Evolutionary conservation across 2,113 vertebrate species (phyloP).

Genomic region (Eclectus roratus): DNA sequence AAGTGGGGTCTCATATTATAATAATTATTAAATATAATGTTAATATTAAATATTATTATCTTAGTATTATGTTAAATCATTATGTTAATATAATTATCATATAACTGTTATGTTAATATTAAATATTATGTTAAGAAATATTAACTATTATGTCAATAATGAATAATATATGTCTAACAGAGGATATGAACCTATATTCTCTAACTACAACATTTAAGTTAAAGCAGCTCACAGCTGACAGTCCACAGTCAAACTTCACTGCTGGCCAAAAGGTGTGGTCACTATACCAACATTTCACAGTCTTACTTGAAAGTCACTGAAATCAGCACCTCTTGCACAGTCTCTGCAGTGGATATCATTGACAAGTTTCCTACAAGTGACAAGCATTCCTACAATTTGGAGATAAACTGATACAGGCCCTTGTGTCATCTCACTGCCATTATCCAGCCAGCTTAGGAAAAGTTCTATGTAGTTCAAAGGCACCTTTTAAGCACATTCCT

Average conservation of each 20-base stretch:
- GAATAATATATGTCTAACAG: neutral
- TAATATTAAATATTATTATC: neutral
- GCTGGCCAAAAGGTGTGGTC: neutral
- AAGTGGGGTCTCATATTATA: neutral
- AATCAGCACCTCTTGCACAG: neutral
- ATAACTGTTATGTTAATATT: neutral
- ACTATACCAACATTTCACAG: neutral
- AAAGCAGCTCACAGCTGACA: neutral
- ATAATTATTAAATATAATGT: neutral
- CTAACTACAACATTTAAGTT: neutral
- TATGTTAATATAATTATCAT: neutral
- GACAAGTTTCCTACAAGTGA: neutral
- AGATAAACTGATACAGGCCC: neutral
- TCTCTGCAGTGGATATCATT: neutral
- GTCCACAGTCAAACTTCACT: neutral
- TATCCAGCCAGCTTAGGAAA: neutral
- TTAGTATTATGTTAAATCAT: neutral
- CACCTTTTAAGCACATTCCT: neutral
- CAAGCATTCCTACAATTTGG: neutral
- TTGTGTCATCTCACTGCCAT: neutral
- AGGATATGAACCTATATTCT: neutral
- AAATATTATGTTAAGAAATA: neutral
- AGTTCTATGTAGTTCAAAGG: neutral
- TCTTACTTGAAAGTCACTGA: neutral
- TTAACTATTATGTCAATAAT: neutral